Base-by-base conservation (phyloP, 2,888 invertebrate species). In the Chalcosyrphus nemorum region DNA sequence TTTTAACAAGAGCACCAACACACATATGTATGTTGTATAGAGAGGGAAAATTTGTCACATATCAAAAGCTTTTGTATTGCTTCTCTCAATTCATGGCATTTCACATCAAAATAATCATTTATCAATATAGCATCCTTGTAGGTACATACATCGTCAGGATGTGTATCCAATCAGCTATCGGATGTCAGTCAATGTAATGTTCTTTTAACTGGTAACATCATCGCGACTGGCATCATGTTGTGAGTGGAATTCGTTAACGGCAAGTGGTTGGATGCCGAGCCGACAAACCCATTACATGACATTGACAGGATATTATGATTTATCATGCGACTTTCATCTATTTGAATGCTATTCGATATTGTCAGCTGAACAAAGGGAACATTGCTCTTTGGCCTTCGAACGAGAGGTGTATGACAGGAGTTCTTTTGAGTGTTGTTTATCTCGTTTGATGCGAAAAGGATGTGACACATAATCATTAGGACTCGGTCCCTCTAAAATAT, bases 251-350 rank as follows among this genome's bases (percentile, higher is more conserved):
- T 43, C 59, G 59, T 59, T 45, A 59, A 43, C 15, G 63, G 52
- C 50, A 61, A 75, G 38, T 2, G 43, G 52, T 50, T 78, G 9
- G 43, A 72, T 66, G 24, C 4, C n/a, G n/a, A n/a, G 19, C 4
- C 54, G 52, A 19, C 43, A 63, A 54, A 66, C 43, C 13, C 52
- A 66, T 80, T 72, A 38, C 24, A 41, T 74, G 66, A 29, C 41
- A 54, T 38, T 52, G 61, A 70, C 77, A 63, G 70, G 61, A 77
- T 77, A 70, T 61, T 61, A 54, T 77, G 70, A 77, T 68, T 74
- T 65, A 74, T 74, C 63, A 65, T 56, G 17, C 24, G 54, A 56
- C 43, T 47, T 74, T 56, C 45, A 56, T 74, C 63, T 74, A 47
- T 45, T 32, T 56, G 35, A 65, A 74, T 65, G 24, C 17, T 38